Evolutionary conservation across 1,140 invertebrate genomes (phyloP).

Genomic region (Camponotus vicinus): DNA sequence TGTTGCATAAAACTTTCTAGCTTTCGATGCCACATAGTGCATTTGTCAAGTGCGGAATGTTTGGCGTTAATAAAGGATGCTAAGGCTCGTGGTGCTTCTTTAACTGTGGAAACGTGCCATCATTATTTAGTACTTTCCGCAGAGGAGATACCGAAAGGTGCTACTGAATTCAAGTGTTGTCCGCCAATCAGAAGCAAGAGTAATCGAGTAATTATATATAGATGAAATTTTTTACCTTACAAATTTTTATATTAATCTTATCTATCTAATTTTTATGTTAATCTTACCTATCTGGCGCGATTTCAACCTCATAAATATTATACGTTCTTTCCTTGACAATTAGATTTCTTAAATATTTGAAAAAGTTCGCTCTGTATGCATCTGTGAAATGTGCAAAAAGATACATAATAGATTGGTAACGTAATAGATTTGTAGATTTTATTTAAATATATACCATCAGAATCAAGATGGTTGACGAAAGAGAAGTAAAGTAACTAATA

Average conservation of each 20-base stretch:
- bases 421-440: too few relatives aligned
- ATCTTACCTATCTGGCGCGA: background rate
- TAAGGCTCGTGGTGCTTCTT: constrained; percentile 82
- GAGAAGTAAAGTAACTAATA: background rate
- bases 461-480: background rate
- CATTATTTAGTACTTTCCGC: constrained; percentile 90
- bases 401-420: background rate
- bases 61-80: constrained; percentile 84
- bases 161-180: constrained; percentile 48
- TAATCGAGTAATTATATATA: constrained; percentile 31
- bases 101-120: constrained; percentile 91
- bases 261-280: background rate
- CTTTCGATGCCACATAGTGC: constrained; percentile 90
- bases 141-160: constrained; percentile 85
- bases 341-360: background rate
- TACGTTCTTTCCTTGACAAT: background rate
- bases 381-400: background rate
- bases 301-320: background rate
- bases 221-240: background rate
- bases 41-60: constrained; percentile 89
- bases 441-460: too few relatives aligned
- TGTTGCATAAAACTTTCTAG: constrained; percentile 79
- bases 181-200: constrained; percentile 12
- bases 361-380: background rate
- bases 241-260: background rate